A percentile compares a stretch with the other conserved stretches of the same genome.
phyloP scores from a whole-genome alignment of 2,113 vertebrate genomes.

The Perca flavescens region DNA sequence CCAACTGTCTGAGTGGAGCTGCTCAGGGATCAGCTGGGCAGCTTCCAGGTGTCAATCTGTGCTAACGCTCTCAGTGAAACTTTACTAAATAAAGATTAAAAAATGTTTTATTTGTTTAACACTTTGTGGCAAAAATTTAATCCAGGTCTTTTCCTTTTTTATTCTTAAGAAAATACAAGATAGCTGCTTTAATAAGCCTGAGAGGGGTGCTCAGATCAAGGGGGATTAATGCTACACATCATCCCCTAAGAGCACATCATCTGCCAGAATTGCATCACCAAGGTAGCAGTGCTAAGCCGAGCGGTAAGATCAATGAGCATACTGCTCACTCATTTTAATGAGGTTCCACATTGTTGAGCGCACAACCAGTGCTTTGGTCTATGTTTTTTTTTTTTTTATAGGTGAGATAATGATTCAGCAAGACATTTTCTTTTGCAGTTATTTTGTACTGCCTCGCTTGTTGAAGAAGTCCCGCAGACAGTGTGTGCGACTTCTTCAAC shows the following conservation, averaged over 20 bases:
- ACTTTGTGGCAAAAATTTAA: too few species aligned
- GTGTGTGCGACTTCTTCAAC: too few species aligned
- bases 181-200: slow-evolving; percentile 61
- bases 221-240: slow-evolving; percentile 10
- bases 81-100: too few species aligned
- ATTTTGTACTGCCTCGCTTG: neutral
- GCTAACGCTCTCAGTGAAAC: too few species aligned
- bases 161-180: neutral
- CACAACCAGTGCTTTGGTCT: slow-evolving; percentile 14
- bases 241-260: slow-evolving; percentile 66
- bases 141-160: neutral
- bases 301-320: slow-evolving; percentile 39
- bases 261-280: slow-evolving; percentile 63
- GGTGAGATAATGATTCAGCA: neutral
- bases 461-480: too few species aligned
- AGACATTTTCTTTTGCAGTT: neutral
- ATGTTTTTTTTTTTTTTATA: neutral
- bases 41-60: too few species aligned
- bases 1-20: too few species aligned
- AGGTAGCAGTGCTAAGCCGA: slow-evolving; percentile 50
- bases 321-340: slow-evolving; percentile 56
- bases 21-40: neutral
- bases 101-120: neutral
- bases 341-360: slow-evolving; percentile 25
- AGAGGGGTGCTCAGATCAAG: slow-evolving; percentile 70